Evolutionary conservation across 2,888 invertebrate genomes (phyloP).

Genomic region (Pristionchus arcanus): DNA sequence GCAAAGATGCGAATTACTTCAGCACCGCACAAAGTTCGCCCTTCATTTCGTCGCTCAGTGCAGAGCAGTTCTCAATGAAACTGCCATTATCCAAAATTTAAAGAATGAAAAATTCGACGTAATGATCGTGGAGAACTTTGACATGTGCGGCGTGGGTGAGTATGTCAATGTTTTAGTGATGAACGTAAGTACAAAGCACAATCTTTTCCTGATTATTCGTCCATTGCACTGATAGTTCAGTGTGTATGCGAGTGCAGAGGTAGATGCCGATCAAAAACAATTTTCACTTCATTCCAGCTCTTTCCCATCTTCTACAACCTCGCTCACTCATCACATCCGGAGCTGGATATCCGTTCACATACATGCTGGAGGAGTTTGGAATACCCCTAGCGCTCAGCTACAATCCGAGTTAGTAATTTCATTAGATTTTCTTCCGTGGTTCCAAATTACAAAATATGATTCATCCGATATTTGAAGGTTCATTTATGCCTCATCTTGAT

Average conservation of each 20-base stretch:
- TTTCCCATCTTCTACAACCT: not conserved
- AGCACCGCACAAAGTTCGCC: not conserved
- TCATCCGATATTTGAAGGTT: not conserved
- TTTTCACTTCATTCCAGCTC: not conserved
- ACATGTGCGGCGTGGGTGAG: conserved; percentile 21
- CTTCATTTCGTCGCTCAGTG: not conserved
- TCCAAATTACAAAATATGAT: not conserved
- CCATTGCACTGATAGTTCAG: too few relatives aligned
- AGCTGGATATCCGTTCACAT: not conserved
- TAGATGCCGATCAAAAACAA: too few relatives aligned
- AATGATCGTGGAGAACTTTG: conserved; percentile 10
- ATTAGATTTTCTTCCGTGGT: not conserved
- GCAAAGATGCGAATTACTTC: too few relatives aligned
- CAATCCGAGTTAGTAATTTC: not conserved
- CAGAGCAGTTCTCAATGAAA: not conserved
- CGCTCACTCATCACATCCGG: conserved; percentile 5
- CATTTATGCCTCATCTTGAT: not conserved
- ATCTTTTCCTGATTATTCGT: too few relatives aligned
- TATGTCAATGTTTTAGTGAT: not conserved
- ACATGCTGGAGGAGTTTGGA: not conserved
- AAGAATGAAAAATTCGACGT: not conserved
- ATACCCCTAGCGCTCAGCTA: not conserved
- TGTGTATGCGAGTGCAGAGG: not conserved
- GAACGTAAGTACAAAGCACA: not conserved
- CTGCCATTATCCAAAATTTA: not conserved